A percentile compares a stretch with the other conserved stretches of the same genome.
Conservation (phyloP, 1,140 invertebrate genomes). For the Nixonia krombeini region DNA sequence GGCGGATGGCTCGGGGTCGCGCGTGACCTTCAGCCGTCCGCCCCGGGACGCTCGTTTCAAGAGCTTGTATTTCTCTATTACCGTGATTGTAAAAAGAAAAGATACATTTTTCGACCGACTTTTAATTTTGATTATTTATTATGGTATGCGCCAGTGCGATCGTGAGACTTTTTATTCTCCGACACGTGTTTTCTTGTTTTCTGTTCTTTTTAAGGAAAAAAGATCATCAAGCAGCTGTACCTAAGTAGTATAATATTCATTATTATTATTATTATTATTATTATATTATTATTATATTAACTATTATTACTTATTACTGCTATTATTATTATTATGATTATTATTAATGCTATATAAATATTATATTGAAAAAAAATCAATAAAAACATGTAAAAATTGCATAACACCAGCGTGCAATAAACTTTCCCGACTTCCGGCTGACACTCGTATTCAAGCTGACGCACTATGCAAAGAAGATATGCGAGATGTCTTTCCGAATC, state of each 20-base stretch:
- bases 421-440: constrained; percentile 15
- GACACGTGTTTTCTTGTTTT: constrained; percentile 48
- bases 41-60: too few relatives aligned
- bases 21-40: constrained; percentile 6
- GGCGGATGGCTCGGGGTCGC: too few relatives aligned
- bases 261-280: constrained; percentile 56
- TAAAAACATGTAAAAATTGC: constrained; percentile 42
- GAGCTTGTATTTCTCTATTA: too few relatives aligned
- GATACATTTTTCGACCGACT: neutral
- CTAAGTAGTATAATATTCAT: constrained; percentile 65
- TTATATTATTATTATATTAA: constrained; percentile 48
- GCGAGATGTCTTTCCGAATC: constrained; percentile 1
- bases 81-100: too few relatives aligned
- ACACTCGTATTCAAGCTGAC: too few relatives aligned
- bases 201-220: constrained; percentile 43
- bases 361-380: constrained; percentile 55
- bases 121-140: constrained; percentile 12
- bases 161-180: constrained; percentile 40
- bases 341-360: constrained; percentile 54
- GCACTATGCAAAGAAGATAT: too few relatives aligned
- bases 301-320: constrained; percentile 55
- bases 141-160: constrained; percentile 17
- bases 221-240: constrained; percentile 67
- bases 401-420: constrained; percentile 34
- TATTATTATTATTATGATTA: constrained; percentile 54